Percentiles rank a stretch among this genome's conserved stretches.
Evolutionary conservation across 2,888 invertebrate genomes (phyloP).

Genomic region (Tubulanus polymorphus): DNA sequence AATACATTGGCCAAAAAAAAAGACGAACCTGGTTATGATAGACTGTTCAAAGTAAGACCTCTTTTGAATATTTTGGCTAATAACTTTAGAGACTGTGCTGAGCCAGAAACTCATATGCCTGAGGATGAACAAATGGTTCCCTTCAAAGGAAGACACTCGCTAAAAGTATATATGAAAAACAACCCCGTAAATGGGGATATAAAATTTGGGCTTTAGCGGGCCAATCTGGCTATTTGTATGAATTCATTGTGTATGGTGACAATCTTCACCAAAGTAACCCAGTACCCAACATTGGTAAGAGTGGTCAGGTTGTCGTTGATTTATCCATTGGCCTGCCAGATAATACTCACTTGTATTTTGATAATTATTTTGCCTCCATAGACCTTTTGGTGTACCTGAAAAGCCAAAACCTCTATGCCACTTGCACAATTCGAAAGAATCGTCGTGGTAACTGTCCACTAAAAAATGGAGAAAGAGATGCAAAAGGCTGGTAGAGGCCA

Average conservation of each 20-base stretch:
- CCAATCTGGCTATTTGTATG: conserved; percentile 10
- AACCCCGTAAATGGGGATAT: conserved; percentile 16
- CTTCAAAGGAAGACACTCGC: conserved; percentile 9
- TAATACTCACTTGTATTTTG: conserved; percentile 5
- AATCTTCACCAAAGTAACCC: background rate
- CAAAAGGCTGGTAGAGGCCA: background rate
- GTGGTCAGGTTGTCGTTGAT: conserved; percentile 6
- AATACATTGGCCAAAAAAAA: conserved; percentile 4
- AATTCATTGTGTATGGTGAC: conserved; percentile 1
- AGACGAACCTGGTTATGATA: conserved; percentile 7
- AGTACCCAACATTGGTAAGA: background rate
- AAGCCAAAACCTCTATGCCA: conserved; percentile 3
- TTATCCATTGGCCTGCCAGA: conserved; percentile 1
- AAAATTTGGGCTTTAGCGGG: conserved; percentile 10
- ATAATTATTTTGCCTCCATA: conserved; percentile 9
- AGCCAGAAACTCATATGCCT: conserved; percentile 4
- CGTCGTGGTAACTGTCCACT: conserved; percentile 1
- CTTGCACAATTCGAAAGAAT: conserved; percentile 9
- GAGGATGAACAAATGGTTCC: conserved; percentile 14
- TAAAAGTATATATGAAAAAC: conserved; percentile 12
- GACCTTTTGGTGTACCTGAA: conserved; percentile 4
- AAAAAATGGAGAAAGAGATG: background rate
- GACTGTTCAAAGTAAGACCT: conserved; percentile 8
- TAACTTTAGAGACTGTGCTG: conserved; percentile 8
- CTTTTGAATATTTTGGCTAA: conserved; percentile 2